Evolutionary conservation across 1,140 invertebrate species (phyloP), one percentile per base, ranked within the genome.

Genomic region (Hylaeus anthracinus): DNA sequence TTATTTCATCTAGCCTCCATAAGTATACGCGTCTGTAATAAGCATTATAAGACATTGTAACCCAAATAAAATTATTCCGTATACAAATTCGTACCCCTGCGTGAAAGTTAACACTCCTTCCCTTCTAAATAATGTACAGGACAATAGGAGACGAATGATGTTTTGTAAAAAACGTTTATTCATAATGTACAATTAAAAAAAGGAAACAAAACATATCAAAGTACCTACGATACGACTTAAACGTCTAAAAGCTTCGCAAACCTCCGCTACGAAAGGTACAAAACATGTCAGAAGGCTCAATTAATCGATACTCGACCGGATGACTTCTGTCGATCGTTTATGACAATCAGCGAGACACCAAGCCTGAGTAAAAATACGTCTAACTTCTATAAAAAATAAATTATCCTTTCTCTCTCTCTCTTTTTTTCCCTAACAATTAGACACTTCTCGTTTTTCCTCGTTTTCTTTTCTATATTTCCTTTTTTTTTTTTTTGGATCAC

Each of bases 101-200:
- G n/a, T 9, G 4, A 60, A 60, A 37, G 26, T 12, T 39, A 63
- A 37, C 3, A 37, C 3, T 12, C 8, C 14, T 63, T 14, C 8
- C 9, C 37, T 1, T 2, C 60, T 63, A 5, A 3, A 37, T 1
- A 6, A 9, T 37, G 2, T 60, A 1, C 26, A 6, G 3, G 0
- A 60, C 6, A 60, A 58, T n/a, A 58, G 5, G 3, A 39, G 2
- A 3, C 5, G 5, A 5, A 5, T 5, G 6, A 37, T 14, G 5
- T 70, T 82, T 79, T 81, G 51, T 89, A 89, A 84, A 90, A 88
- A 90, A 85, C 41, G 56, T 89, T 89, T 90, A 90, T 90, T 90
- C 41, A 80, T 86, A 82, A 70, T 86, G 69, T 89, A 88, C 79
- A 80, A 90, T 88, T 86, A 87, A 89, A 88, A 86, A 89, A 72